Evolutionary conservation across 2,888 invertebrate species (phyloP), one percentile per base, ranked within the genome.

Genomic region (Mactromeris polynyma): DNA sequence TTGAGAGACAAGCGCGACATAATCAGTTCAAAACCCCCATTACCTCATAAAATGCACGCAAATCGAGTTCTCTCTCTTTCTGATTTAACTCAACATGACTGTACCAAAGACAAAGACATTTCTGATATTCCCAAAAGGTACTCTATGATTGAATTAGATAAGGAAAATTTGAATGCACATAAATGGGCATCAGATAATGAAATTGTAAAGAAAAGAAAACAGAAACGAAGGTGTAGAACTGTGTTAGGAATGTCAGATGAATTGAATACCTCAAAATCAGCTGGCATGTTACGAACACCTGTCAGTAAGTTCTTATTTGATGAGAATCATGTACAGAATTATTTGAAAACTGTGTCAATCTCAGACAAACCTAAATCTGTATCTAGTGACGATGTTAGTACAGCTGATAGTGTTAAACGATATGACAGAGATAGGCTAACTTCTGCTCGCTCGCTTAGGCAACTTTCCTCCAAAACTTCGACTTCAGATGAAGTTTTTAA

Each of bases 381-480:
- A 21, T 92, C 91, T 38, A 92, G 89, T 89, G 91, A 89, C 64
- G 85, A 90, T 86, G 42, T 91, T 40, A 64, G 19, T 40, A 40
- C 21, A 7, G 69, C 42, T 1, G 81, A 58, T 21, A 83, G 83
- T 73, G 19, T 69, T 9, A 69, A 21, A 36, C 26, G 42, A 31
- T 14, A 40, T 1, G 58, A 51, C 11, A 38, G 51, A 26, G 80
- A 85, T 1, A 79, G 58, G 54, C 46, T 80, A 33, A 64, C 81
- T n/a, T 87, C 89, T 17, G 81, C 84, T 33, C 26, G 46, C 21
- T 87, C 86, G 17, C 33, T 89, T 2, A 83, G 86, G 51, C 82
- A 85, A 54, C 33, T 88, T 31, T 83, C 90, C 46, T 81, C 90
- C 58, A 78, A 36, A 58, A 40, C 84, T 33, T 87, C 90, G 19